These are phyloP conservation scores for Hucho hucho DNA, from an alignment of 2,113 vertebrate genomes.

Conservation along the genomic window DNA sequence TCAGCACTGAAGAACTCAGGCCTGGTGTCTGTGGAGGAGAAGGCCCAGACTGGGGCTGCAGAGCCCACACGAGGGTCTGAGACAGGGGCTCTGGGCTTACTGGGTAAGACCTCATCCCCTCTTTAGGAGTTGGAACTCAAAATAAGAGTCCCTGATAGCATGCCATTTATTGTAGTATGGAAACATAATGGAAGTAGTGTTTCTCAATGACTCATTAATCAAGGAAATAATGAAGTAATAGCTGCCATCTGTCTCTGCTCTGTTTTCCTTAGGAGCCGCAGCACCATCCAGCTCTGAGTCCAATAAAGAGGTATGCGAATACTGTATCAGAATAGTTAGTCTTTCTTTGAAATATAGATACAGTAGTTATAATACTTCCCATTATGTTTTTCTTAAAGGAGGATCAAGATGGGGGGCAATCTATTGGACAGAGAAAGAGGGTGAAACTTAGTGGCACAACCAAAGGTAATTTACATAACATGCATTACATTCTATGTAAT, in stretches of 20 bases:
- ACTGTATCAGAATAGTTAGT: background rate
- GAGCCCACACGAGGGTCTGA: slow-evolving; percentile 62
- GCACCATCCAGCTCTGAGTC: slow-evolving; percentile 83
- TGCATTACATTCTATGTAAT: background rate
- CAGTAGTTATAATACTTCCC: background rate
- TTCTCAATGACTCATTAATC: too few species aligned
- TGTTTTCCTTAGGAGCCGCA: slow-evolving; percentile 69
- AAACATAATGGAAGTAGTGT: background rate
- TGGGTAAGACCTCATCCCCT: slow-evolving; percentile 54
- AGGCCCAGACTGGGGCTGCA: slow-evolving; percentile 67
- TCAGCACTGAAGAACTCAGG: slow-evolving; percentile 94
- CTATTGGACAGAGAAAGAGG: slow-evolving; percentile 93
- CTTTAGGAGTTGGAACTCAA: background rate
- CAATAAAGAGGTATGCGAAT: slow-evolving; percentile 87
- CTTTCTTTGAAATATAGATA: too few species aligned
- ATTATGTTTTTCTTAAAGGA: slow-evolving; percentile 76
- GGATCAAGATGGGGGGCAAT: slow-evolving; percentile 92
- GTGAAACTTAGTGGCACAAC: slow-evolving; percentile 95
- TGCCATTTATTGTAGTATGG: background rate
- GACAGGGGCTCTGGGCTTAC: slow-evolving; percentile 60
- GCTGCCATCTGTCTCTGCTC: background rate
- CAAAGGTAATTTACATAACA: slow-evolving; percentile 78
- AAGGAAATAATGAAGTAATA: background rate
- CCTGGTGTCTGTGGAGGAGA: slow-evolving; percentile 90
- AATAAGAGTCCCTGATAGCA: background rate